Evolutionary conservation across 2,797 vertebrate genomes (phyloP), one percentile per base, ranked within the genome.

Genomic region (Periophthalmus magnuspinnatus): DNA sequence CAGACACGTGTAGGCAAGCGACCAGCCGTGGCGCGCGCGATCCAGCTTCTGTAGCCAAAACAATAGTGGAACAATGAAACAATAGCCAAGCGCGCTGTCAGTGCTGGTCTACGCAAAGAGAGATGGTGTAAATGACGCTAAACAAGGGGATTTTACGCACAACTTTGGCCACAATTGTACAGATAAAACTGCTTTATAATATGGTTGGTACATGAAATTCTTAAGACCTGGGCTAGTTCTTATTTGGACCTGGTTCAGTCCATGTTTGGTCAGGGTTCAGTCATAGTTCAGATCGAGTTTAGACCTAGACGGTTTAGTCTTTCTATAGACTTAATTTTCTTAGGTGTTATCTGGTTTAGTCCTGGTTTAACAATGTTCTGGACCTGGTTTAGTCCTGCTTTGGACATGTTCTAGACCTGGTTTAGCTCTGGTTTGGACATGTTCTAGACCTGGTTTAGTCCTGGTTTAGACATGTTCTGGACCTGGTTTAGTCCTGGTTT

Each of bases 51-150:
- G 76, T 74, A 70, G 81, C 81, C 82, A 78, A 81, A 88, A 90
- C 87, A 90, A 89, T 71, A 78, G 89, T 77, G 64, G 63, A 79
- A 65, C 63, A 65, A 65, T 52, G 63, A 65, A 82, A 89, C 88
- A 84, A 90, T 66, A 80, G 84, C 73, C 34, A 78, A 56, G 76
- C 74, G 19, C 6, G 54, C 61, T 54, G 64, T 19, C 22, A 2
- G 22, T 4, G 41, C 22, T 11, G 1, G 28, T 17, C 11, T 64
- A 10, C 62, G 62, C 28, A 16, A 3, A 10, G 7, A 5, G 2
- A 11, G 0, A n/a, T 3, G 47, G 17, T 0, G 1, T 1, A 1
- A 13, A 65, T 6, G 11, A 16, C 47, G 19, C 45, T 19, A 48
- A 47, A 63, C 21, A 5, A 11, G 2, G 0, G 8, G 6, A 11